Evolutionary conservation across 2,888 invertebrate genomes (phyloP).

Genomic region (Phragmatobia fuliginosa): DNA sequence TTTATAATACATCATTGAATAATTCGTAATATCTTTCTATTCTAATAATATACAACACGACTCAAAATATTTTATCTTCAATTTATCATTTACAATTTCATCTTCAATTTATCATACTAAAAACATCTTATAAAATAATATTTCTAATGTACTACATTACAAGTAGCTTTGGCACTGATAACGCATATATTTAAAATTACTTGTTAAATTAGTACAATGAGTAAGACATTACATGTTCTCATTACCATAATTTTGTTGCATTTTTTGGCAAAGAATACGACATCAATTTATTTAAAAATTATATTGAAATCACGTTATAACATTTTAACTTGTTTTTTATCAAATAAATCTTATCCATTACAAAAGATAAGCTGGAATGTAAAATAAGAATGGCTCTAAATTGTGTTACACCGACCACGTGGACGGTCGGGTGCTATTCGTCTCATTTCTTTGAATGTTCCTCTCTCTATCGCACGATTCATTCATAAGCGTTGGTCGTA

Average conservation of each 20-base stretch:
- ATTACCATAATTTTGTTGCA: too few relatives aligned
- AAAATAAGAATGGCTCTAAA: constrained; percentile 71
- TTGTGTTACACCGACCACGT: constrained; percentile 81
- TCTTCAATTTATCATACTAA: too few relatives aligned
- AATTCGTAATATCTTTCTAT: too few relatives aligned
- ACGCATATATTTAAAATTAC: background rate
- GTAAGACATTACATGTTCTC: too few relatives aligned
- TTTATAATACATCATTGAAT: too few relatives aligned
- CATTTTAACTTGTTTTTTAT: background rate
- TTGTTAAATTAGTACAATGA: background rate
- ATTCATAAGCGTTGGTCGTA: constrained; percentile 81
- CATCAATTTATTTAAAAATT: background rate
- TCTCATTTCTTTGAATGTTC: constrained; percentile 66
- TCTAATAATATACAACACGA: too few relatives aligned
- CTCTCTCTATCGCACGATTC: constrained; percentile 75
- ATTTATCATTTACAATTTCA: too few relatives aligned
- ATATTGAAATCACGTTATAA: background rate
- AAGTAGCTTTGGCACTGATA: too few relatives aligned
- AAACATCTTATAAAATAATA: background rate
- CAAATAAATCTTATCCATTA: background rate
- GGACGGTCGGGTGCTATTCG: constrained; percentile 73
- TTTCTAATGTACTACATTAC: too few relatives aligned
- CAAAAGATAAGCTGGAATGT: constrained; percentile 10
- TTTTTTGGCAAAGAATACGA: too few relatives aligned
- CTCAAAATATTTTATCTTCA: too few relatives aligned